phyloP scores from a whole-genome alignment of 2,797 vertebrate genomes.

The Acipenser oxyrinchus region DNA sequence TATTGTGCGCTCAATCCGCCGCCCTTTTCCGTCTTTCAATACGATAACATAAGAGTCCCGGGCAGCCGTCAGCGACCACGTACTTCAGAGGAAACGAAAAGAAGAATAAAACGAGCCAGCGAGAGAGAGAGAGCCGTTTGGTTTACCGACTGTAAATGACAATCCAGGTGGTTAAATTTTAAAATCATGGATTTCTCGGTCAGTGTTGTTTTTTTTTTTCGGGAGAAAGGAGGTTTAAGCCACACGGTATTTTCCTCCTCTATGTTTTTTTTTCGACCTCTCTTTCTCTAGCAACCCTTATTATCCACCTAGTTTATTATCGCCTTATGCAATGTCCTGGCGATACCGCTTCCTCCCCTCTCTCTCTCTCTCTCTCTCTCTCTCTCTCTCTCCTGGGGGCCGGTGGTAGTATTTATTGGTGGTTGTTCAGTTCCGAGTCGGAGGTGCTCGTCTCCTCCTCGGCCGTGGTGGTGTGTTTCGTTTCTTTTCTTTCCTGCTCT shows the following conservation, averaged over 20 bases:
- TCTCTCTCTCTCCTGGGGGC: no score
- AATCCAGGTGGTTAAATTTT: conserved; percentile 14
- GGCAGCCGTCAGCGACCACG: conserved; percentile 19
- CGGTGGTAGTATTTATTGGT: conserved; percentile 2
- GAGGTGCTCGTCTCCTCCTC: no score
- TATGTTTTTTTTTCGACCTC: no score
- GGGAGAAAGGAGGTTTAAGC: background rate
- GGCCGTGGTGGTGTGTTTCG: background rate
- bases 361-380: no score
- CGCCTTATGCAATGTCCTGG: no score
- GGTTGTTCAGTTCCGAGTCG: conserved; percentile 6
- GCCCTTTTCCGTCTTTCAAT: conserved; percentile 25
- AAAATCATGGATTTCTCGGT: background rate
- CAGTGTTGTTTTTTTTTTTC: background rate
- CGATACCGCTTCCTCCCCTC: conserved; percentile 19
- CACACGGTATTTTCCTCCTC: background rate
- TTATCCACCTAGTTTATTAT: no score
- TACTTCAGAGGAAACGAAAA: conserved; percentile 18
- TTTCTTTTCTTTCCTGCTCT: no score
- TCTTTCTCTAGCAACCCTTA: no score
- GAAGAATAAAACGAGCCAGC: conserved; percentile 12
- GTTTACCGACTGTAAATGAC: conserved; percentile 13
- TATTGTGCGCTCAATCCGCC: conserved; percentile 18
- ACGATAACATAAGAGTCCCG: conserved; percentile 34
- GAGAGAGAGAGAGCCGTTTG: conserved; percentile 17